Conservation (phyloP, 2,888 invertebrate genomes). For the Steinernema carpocapsae region DNA sequence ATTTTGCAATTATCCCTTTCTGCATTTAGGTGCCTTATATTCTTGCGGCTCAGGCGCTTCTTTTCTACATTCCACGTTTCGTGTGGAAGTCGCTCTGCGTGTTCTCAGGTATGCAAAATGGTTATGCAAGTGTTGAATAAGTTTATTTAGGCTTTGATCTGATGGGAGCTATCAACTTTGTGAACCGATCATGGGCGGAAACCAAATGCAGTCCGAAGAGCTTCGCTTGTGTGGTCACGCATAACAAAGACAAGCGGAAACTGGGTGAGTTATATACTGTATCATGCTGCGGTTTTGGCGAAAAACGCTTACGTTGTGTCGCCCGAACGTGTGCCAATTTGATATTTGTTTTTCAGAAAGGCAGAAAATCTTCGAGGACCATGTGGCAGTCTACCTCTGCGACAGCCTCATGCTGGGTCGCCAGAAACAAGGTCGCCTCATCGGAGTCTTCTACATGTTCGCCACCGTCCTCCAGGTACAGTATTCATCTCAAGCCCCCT, state of each 20-base stretch:
- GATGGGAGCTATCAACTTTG: slow-evolving; percentile 57
- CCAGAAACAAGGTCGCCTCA: slow-evolving; percentile 48
- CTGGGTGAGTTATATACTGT: too few species aligned
- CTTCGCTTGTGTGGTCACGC: background rate
- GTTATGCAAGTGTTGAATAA: background rate
- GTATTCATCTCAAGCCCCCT: background rate
- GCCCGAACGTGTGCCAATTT: background rate
- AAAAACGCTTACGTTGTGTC: too few species aligned
- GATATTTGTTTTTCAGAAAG: background rate
- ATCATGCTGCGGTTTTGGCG: too few species aligned
- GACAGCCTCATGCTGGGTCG: slow-evolving; percentile 65
- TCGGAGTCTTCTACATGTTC: slow-evolving; percentile 60
- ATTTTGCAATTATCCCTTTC: background rate
- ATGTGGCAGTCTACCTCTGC: slow-evolving; percentile 63
- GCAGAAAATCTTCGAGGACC: slow-evolving; percentile 19
- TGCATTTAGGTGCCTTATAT: slow-evolving; percentile 62
- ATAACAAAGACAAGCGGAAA: too few species aligned
- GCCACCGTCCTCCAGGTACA: slow-evolving; percentile 54
- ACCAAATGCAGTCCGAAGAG: slow-evolving; percentile 41
- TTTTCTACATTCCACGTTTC: slow-evolving; percentile 67
- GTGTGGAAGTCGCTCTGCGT: slow-evolving; percentile 63
- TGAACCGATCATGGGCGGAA: slow-evolving; percentile 57
- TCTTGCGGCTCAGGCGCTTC: slow-evolving; percentile 64
- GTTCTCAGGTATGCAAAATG: slow-evolving; percentile 55
- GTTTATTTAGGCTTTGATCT: slow-evolving; percentile 44